Percentiles rank a stretch among this genome's conserved stretches.
These are phyloP conservation scores for Macrostomum cliftonense DNA, from an alignment of 2,888 invertebrate species.

Conservation along the genomic window DNA sequence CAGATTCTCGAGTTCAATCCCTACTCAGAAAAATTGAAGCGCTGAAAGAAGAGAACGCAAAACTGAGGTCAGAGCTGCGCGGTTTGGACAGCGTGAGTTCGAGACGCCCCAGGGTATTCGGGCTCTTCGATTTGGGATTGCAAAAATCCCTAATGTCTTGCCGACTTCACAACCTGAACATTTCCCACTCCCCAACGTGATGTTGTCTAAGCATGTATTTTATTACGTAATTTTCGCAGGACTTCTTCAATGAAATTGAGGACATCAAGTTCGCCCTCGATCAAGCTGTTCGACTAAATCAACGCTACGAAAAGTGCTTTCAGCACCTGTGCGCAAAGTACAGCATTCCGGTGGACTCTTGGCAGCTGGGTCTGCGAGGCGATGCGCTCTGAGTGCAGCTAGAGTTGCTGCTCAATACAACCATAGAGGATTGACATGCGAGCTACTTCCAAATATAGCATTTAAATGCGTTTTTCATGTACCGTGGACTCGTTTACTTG, in stretches of 20 bases:
- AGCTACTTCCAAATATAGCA: too few relatives aligned
- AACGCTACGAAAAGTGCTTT: constrained; percentile 22
- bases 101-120: too few relatives aligned
- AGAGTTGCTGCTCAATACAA: too few relatives aligned
- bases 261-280: constrained; percentile 26
- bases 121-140: neutral
- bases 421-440: too few relatives aligned
- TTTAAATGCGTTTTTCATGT: too few relatives aligned
- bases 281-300: constrained; percentile 23
- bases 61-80: constrained; percentile 18
- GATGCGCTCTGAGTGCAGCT: too few relatives aligned
- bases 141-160: too few relatives aligned
- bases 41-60: constrained; percentile 18
- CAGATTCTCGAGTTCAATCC: too few relatives aligned
- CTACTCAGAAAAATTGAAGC: constrained; percentile 6
- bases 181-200: neutral
- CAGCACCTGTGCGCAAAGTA: constrained; percentile 21
- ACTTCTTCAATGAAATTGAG: constrained; percentile 29
- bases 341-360: constrained; percentile 17
- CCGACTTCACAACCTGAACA: too few relatives aligned
- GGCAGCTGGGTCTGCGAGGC: too few relatives aligned
- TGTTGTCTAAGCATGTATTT: too few relatives aligned
- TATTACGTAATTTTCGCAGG: constrained; percentile 21
- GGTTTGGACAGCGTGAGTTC: constrained; percentile 21
- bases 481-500: too few relatives aligned